Percentiles rank a stretch among this genome's conserved stretches.
Evolutionary conservation across 2,113 vertebrate genomes (phyloP).

Genomic region (Nymphicus hollandicus): DNA sequence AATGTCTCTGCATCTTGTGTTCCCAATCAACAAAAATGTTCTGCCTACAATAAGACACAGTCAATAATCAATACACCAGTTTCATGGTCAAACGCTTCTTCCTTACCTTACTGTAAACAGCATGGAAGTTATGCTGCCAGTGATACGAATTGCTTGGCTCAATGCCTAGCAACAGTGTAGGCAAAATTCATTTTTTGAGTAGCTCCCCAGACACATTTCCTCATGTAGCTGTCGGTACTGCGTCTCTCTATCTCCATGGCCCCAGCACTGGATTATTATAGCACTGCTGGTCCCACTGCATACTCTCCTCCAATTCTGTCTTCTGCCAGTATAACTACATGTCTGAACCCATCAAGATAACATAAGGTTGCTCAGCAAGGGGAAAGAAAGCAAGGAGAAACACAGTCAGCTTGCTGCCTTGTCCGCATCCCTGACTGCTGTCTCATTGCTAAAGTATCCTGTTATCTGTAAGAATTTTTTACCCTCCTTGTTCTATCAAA

Average conservation of each 20-base stretch:
- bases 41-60: not conserved
- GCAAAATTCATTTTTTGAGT: constrained; percentile 24
- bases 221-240: not conserved
- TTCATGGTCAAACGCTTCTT: not conserved
- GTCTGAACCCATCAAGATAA: not conserved
- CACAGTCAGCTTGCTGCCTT: not conserved
- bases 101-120: constrained; percentile 17
- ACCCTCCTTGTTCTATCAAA: not conserved
- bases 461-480: not conserved
- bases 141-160: constrained; percentile 10
- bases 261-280: not conserved
- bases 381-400: not conserved
- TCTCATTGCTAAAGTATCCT: not conserved
- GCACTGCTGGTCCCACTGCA: not conserved
- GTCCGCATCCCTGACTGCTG: not conserved
- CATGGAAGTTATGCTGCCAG: constrained; percentile 3
- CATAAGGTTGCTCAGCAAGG: not conserved
- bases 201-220: constrained; percentile 26
- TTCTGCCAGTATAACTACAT: not conserved
- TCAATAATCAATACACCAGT: not conserved
- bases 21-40: not conserved
- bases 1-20: not conserved
- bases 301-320: not conserved
- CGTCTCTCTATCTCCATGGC: not conserved
- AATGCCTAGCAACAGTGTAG: constrained; percentile 41